Evolutionary conservation across 2,797 vertebrate genomes (phyloP).

Genomic region (Botia almorhae): DNA sequence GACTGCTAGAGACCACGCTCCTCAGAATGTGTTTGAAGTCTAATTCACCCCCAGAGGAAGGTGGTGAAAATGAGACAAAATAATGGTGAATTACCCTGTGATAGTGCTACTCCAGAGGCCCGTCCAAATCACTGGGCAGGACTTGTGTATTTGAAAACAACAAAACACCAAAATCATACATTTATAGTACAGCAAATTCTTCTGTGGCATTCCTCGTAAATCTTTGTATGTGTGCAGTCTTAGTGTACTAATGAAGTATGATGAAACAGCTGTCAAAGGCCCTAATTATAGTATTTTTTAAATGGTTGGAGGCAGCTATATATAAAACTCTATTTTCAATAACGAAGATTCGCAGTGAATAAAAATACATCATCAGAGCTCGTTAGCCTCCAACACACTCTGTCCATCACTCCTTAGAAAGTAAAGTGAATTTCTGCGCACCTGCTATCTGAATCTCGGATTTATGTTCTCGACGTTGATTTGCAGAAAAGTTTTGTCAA

Average conservation of each 20-base stretch:
- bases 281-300: slow-evolving; percentile 36
- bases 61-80: not conserved
- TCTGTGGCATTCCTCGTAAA: not conserved
- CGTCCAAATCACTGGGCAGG: not conserved
- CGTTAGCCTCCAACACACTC: slow-evolving; percentile 45
- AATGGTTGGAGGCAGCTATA: slow-evolving; percentile 31
- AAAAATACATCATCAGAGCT: slow-evolving; percentile 33
- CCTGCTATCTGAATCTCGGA: slow-evolving; percentile 25
- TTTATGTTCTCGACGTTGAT: slow-evolving; percentile 17
- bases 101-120: no score
- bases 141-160: not conserved
- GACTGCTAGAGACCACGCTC: slow-evolving; percentile 17
- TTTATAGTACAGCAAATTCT: slow-evolving; percentile 2
- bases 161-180: not conserved
- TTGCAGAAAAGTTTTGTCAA: slow-evolving; percentile 32
- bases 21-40: slow-evolving; percentile 37
- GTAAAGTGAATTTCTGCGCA: slow-evolving; percentile 29
- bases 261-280: slow-evolving; percentile 24
- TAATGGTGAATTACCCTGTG: not conserved
- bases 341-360: slow-evolving; percentile 36
- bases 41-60: slow-evolving; percentile 26
- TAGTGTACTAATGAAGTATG: not conserved
- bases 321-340: slow-evolving; percentile 42
- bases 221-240: not conserved
- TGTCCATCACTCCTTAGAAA: slow-evolving; percentile 40